Conservation (phyloP, 2,797 vertebrate genomes). For the Lacerta viridis region DNA sequence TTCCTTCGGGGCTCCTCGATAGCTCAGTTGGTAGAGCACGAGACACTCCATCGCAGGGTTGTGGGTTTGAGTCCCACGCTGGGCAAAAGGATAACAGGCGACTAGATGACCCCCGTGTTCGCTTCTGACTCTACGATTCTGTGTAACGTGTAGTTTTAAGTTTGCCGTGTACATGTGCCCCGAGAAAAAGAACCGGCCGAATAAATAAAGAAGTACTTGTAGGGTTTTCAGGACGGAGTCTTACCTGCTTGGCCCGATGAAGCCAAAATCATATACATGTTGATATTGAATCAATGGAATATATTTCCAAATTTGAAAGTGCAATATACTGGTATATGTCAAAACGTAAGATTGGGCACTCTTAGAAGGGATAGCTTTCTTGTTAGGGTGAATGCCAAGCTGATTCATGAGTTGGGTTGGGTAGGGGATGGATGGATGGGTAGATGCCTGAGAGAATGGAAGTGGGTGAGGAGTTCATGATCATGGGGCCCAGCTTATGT, state of each 20-base stretch:
- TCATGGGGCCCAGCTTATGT: neutral
- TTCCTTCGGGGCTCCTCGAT: neutral
- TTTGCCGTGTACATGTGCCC: neutral
- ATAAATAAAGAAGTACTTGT: neutral
- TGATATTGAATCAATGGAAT: conserved; percentile 2
- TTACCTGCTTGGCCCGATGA: neutral
- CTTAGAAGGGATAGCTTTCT: neutral
- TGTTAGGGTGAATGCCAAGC: neutral
- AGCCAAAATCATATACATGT: neutral
- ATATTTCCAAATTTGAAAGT: neutral
- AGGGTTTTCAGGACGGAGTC: neutral
- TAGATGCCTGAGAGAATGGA: neutral
- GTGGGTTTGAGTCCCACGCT: too few relatives aligned
- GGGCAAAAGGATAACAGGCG: too few relatives aligned
- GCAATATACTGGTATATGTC: neutral
- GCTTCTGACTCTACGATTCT: too few relatives aligned
- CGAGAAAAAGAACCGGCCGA: neutral
- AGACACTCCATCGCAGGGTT: too few relatives aligned
- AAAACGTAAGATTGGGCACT: neutral
- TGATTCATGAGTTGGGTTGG: neutral
- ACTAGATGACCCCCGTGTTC: too few relatives aligned
- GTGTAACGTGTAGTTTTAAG: neutral
- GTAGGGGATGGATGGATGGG: neutral
- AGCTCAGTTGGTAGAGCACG: too few relatives aligned
- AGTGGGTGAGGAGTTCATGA: neutral